Conservation (phyloP, 2,888 invertebrate species). For the Stratiomys singularior region DNA sequence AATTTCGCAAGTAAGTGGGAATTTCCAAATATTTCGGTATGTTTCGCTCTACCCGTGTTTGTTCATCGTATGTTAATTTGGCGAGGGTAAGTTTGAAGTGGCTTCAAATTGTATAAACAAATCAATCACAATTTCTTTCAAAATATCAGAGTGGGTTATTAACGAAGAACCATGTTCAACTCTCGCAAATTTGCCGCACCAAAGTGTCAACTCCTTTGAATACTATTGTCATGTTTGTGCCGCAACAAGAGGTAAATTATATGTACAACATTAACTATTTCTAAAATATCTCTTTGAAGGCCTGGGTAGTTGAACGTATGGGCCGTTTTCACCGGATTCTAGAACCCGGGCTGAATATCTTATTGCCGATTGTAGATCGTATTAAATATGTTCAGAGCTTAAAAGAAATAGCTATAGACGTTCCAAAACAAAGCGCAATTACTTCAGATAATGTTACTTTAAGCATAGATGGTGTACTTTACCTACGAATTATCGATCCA, state of each 20-base stretch:
- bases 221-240: slow-evolving; percentile 96
- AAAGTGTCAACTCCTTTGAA: slow-evolving; percentile 82
- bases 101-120: neutral
- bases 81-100: slow-evolving; percentile 33
- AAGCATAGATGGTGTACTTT: slow-evolving; percentile 96
- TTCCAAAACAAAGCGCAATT: slow-evolving; percentile 98
- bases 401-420: slow-evolving; percentile 99
- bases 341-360: slow-evolving; percentile 92
- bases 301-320: slow-evolving; percentile 98
- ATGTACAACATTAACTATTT: neutral
- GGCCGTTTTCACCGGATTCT: slow-evolving; percentile 94
- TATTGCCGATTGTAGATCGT: slow-evolving; percentile 90
- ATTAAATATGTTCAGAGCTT: slow-evolving; percentile 98
- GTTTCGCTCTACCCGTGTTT: slow-evolving; percentile 44
- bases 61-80: slow-evolving; percentile 32
- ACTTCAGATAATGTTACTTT: slow-evolving; percentile 97
- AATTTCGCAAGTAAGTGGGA: neutral
- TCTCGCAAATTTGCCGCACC: slow-evolving; percentile 56
- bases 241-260: slow-evolving; percentile 90
- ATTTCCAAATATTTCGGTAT: slow-evolving; percentile 23
- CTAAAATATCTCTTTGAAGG: slow-evolving; percentile 68
- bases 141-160: neutral
- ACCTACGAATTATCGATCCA: slow-evolving; percentile 92
- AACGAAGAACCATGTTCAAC: slow-evolving; percentile 24
- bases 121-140: neutral